phyloP scores from a whole-genome alignment of 2,888 invertebrate species.

The Schrankia costaestrigalis region DNA sequence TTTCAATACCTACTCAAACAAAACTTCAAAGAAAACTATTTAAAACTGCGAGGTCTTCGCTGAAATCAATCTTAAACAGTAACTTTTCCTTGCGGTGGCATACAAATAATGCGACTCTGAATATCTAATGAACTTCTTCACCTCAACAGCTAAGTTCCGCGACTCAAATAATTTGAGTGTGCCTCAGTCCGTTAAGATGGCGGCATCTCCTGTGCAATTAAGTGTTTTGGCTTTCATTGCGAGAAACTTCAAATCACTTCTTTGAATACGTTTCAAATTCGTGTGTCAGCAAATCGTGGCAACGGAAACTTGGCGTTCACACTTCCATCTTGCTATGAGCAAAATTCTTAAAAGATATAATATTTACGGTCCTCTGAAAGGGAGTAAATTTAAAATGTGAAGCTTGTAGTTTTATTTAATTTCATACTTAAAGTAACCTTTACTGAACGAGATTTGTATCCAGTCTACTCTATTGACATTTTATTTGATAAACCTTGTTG shows the following conservation, averaged over 20 bases:
- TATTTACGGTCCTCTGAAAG: too few relatives aligned
- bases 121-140: conserved; percentile 59
- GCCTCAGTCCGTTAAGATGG: conserved; percentile 37
- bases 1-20: too few relatives aligned
- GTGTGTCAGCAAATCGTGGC: conserved; percentile 25
- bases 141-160: conserved; percentile 42
- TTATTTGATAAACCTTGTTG: too few relatives aligned
- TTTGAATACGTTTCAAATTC: conserved; percentile 46
- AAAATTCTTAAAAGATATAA: too few relatives aligned
- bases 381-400: too few relatives aligned
- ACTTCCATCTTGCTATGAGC: conserved; percentile 15
- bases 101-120: conserved; percentile 55
- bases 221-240: conserved; percentile 60
- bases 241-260: conserved; percentile 54
- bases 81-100: conserved; percentile 40
- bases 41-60: conserved; percentile 36
- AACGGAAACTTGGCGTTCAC: conserved; percentile 19
- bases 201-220: conserved; percentile 53
- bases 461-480: too few relatives aligned
- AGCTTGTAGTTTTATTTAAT: too few relatives aligned
- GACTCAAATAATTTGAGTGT: conserved; percentile 52
- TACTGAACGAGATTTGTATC: too few relatives aligned
- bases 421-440: too few relatives aligned
- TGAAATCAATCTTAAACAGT: conserved; percentile 50
- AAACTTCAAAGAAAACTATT: too few relatives aligned